Percentiles rank a stretch among this genome's conserved stretches.
phyloP scores from a whole-genome alignment of 2,888 invertebrate genomes.

The Cryptus viduatorius region DNA sequence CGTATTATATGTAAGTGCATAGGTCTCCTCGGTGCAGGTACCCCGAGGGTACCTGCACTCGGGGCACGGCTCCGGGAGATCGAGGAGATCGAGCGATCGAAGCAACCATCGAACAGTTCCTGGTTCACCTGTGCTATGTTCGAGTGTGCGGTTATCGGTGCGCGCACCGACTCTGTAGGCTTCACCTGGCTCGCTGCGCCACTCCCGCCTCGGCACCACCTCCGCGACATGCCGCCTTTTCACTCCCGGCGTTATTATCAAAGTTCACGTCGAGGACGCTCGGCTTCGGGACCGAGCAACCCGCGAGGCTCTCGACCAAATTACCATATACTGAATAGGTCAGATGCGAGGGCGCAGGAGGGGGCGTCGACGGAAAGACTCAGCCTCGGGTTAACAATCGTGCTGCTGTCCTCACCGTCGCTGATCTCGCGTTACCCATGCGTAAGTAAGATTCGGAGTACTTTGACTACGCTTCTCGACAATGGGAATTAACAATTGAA shows the following conservation, averaged over 20 bases:
- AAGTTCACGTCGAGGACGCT: slow-evolving; percentile 82
- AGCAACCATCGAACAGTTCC: slow-evolving; percentile 77
- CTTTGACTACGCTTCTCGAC: neutral
- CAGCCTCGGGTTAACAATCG: slow-evolving; percentile 61
- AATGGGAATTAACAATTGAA: neutral
- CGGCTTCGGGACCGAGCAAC: slow-evolving; percentile 43
- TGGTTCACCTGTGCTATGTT: slow-evolving; percentile 80
- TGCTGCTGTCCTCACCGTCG: slow-evolving; percentile 39
- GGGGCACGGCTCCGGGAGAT: slow-evolving; percentile 67
- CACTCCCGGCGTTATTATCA: slow-evolving; percentile 82
- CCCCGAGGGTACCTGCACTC: slow-evolving; percentile 61
- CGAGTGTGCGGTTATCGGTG: slow-evolving; percentile 37
- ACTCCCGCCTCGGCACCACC: slow-evolving; percentile 81
- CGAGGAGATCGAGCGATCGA: slow-evolving; percentile 62
- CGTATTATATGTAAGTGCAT: slow-evolving; percentile 56
- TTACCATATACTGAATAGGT: slow-evolving; percentile 71
- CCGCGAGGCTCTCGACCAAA: slow-evolving; percentile 65
- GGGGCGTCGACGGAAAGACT: slow-evolving; percentile 62
- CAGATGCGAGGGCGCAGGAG: slow-evolving; percentile 62
- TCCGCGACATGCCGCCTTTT: slow-evolving; percentile 82
- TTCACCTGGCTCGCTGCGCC: slow-evolving; percentile 78
- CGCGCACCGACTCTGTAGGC: slow-evolving; percentile 35
- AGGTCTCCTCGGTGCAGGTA: slow-evolving; percentile 53
- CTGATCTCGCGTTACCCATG: slow-evolving; percentile 18
- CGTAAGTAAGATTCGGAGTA: slow-evolving; percentile 33